Conservation (phyloP, 1,140 invertebrate species). For the Tetragnatha versicolor region DNA sequence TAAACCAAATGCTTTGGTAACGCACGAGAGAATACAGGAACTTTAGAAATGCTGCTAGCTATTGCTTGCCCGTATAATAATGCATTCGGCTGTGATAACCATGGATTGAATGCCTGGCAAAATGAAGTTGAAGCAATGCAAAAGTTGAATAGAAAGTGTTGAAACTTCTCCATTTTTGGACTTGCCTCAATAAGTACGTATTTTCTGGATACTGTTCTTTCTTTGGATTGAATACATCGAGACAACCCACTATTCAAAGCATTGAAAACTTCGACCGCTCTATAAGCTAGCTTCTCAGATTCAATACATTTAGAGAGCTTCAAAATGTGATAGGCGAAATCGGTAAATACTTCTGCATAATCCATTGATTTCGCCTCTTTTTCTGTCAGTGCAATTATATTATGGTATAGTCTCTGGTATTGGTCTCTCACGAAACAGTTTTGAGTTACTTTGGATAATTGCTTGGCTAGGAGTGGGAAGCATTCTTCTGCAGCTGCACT, state of each 20-base stretch:
- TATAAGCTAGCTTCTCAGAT: conserved; percentile 13
- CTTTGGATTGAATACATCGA: conserved; percentile 15
- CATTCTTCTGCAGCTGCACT: conserved; percentile 6
- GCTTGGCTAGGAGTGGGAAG: conserved; percentile 15
- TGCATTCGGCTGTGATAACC: not conserved
- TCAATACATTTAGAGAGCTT: conserved; percentile 15
- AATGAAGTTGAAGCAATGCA: conserved; percentile 10
- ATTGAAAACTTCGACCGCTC: conserved; percentile 32
- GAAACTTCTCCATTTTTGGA: not conserved
- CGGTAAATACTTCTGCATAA: conserved; percentile 29
- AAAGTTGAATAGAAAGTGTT: conserved; percentile 12
- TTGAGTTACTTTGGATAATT: conserved; percentile 27
- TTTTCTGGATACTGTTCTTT: conserved; percentile 20
- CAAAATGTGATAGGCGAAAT: conserved; percentile 19
- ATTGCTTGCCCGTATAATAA: conserved; percentile 5
- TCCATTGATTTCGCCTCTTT: not conserved
- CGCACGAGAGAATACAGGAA: not conserved
- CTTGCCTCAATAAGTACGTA: not conserved
- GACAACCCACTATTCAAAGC: conserved; percentile 19
- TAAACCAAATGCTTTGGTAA: conserved; percentile 1
- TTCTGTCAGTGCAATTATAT: not conserved
- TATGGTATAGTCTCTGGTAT: conserved; percentile 5
- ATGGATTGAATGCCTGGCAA: conserved; percentile 31
- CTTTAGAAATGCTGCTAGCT: conserved; percentile 5
- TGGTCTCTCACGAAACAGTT: conserved; percentile 28